These are phyloP conservation scores for Helicoverpa zea DNA, from an alignment of 1,140 invertebrate species.

Conservation along the genomic window DNA sequence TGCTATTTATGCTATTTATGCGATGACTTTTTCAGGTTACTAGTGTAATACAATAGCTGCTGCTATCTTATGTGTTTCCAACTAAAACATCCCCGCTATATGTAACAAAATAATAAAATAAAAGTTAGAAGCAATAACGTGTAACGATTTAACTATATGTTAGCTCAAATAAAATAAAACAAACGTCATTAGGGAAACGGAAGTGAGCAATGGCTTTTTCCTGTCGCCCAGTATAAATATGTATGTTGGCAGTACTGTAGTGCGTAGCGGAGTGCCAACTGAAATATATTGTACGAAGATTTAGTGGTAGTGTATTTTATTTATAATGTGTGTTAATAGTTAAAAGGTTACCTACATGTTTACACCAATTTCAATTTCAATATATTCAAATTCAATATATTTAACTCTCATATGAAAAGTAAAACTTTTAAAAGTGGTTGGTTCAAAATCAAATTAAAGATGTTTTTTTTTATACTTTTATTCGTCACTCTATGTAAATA, in stretches of 20 bases:
- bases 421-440: no score
- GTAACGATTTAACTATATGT: conserved; percentile 17
- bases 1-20: no score
- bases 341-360: not conserved
- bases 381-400: no score
- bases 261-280: conserved; percentile 32
- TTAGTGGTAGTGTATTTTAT: not conserved
- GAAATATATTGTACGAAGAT: conserved; percentile 20
- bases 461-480: no score
- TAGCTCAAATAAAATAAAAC: conserved; percentile 45
- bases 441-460: no score
- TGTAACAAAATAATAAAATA: not conserved
- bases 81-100: no score
- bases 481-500: no score
- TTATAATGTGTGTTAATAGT: no score
- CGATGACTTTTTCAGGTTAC: no score
- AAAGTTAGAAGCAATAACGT: conserved; percentile 17
- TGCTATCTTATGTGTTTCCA: no score
- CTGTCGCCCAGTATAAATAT: conserved; percentile 44
- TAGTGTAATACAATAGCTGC: no score
- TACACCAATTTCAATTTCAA: not conserved
- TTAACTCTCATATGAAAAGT: no score
- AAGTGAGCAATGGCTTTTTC: conserved; percentile 46
- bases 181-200: conserved; percentile 48
- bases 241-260: conserved; percentile 35